Percentiles rank a stretch among this genome's conserved stretches.
Conservation (phyloP, 2,113 vertebrate species). For the Oryctolagus cuniculus region DNA sequence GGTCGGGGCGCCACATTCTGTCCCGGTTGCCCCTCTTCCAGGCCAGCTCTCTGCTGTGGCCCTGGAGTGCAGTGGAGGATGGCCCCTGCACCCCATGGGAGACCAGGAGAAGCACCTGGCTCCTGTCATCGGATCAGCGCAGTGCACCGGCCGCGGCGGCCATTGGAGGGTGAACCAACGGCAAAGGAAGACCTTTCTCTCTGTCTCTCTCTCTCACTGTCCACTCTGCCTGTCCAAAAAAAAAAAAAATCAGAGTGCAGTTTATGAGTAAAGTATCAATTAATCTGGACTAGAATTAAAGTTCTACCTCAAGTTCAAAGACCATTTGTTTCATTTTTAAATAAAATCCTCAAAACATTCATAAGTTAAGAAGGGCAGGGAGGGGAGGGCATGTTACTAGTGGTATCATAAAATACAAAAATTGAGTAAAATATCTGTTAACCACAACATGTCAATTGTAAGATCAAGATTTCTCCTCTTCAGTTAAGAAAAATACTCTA, state of each 20-base stretch:
- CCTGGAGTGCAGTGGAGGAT: too few species aligned
- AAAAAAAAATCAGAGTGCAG: not conserved
- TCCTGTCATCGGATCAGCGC: too few species aligned
- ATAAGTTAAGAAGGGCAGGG: not conserved
- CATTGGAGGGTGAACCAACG: too few species aligned
- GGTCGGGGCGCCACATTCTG: too few species aligned
- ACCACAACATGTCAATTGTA: not conserved
- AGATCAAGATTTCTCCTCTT: slow-evolving; percentile 29
- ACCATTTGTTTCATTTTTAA: slow-evolving; percentile 41
- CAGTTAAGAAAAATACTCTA: slow-evolving; percentile 25
- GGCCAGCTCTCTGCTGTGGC: too few species aligned
- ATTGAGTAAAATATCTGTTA: slow-evolving; percentile 40
- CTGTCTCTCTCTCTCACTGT: too few species aligned
- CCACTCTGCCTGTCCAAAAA: too few species aligned
- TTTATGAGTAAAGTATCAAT: slow-evolving; percentile 49
- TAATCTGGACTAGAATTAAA: slow-evolving; percentile 24
- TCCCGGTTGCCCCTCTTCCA: too few species aligned
- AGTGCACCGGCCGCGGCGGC: too few species aligned
- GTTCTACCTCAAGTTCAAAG: slow-evolving; percentile 24
- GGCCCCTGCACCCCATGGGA: too few species aligned
- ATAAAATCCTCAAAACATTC: slow-evolving; percentile 28
- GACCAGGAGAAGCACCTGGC: too few species aligned
- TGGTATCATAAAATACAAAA: slow-evolving; percentile 53
- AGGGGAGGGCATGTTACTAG: not conserved
- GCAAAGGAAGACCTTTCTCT: too few species aligned